phyloP scores from a whole-genome alignment of 2,888 invertebrate species.

The Cyclophora punctaria region DNA sequence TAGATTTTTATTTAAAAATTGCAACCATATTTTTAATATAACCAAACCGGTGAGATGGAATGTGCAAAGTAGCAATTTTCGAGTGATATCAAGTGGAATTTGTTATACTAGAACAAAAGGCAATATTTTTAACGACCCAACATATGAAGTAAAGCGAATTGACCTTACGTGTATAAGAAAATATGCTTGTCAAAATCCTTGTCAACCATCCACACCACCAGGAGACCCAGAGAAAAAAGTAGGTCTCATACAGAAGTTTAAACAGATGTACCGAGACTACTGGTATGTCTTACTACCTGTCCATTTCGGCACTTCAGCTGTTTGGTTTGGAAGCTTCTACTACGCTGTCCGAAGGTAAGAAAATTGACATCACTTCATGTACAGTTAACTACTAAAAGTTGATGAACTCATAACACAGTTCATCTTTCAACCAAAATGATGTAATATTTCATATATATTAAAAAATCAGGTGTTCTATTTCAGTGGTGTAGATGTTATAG shows the following conservation, averaged over 20 bases:
- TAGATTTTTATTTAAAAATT: slow-evolving; percentile 45
- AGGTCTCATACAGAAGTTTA: slow-evolving; percentile 86
- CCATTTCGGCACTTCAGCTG: slow-evolving; percentile 88
- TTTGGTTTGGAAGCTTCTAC: slow-evolving; percentile 94
- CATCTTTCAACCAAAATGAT: background rate
- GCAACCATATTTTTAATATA: slow-evolving; percentile 36
- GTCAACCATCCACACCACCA: slow-evolving; percentile 20
- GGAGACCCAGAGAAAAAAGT: slow-evolving; percentile 54
- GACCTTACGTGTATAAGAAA: slow-evolving; percentile 24
- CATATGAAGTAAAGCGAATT: slow-evolving; percentile 25
- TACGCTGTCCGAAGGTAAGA: slow-evolving; percentile 87
- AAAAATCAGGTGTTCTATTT: slow-evolving; percentile 31
- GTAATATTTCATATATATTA: background rate
- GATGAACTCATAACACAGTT: background rate
- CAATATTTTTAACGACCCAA: slow-evolving; percentile 16
- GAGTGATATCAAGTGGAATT: slow-evolving; percentile 40
- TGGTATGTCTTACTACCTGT: slow-evolving; percentile 98
- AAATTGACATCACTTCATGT: background rate
- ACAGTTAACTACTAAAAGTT: no score
- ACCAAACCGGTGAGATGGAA: slow-evolving; percentile 53
- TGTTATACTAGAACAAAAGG: slow-evolving; percentile 29
- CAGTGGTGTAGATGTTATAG: slow-evolving; percentile 94
- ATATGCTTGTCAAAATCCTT: slow-evolving; percentile 29
- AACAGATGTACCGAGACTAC: slow-evolving; percentile 94
- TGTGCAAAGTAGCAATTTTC: slow-evolving; percentile 34